phyloP scores from a whole-genome alignment of 2,888 invertebrate species.

The Parasteatoda lunata region DNA sequence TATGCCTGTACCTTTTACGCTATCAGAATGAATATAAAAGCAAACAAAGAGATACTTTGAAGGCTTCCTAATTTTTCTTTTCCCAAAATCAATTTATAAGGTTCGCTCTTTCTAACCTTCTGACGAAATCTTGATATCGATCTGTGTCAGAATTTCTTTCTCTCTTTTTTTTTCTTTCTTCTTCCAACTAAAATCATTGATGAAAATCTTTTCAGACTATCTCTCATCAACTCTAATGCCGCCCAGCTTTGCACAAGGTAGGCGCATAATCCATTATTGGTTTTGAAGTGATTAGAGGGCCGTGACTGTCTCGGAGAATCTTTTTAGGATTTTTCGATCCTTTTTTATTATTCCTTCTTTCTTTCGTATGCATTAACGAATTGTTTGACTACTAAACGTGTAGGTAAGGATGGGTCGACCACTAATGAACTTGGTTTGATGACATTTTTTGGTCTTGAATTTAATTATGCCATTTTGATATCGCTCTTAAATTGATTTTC shows the following conservation, averaged over 20 bases:
- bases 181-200: constrained; percentile 25
- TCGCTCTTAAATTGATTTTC: no score
- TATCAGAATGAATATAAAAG: no score
- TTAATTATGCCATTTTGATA: no score
- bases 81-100: constrained; percentile 5
- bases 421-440: constrained; percentile 27
- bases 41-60: no score
- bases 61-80: background rate
- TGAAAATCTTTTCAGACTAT: constrained; percentile 20
- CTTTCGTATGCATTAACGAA: constrained; percentile 13
- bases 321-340: background rate
- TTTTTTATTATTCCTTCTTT: background rate
- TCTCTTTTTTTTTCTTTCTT: background rate
- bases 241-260: background rate
- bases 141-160: constrained; percentile 7
- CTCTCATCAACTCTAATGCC: constrained; percentile 8
- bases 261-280: constrained; percentile 32
- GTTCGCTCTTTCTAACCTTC: background rate
- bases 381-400: background rate
- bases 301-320: background rate
- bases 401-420: background rate
- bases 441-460: background rate
- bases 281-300: constrained; percentile 2
- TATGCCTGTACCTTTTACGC: no score
- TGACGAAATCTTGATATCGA: constrained; percentile 28